A percentile compares a stretch with the other conserved stretches of the same genome.
These are phyloP conservation scores for Vidua macroura DNA, from an alignment of 2,113 vertebrate genomes.

Conservation along the genomic window DNA sequence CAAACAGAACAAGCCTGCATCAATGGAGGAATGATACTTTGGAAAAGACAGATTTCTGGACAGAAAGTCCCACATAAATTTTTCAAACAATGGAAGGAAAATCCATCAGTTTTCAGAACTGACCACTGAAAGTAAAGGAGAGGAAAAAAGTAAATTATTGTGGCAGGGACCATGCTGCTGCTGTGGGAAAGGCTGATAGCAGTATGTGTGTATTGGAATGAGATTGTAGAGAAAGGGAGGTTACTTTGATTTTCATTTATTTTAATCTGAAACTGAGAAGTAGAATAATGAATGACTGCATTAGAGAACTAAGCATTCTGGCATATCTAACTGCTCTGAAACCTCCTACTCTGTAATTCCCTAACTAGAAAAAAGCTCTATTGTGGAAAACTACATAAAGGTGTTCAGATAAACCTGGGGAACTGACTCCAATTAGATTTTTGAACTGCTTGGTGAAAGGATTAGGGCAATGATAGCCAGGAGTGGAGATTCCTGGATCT, in stretches of 20 bases:
- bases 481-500: not conserved
- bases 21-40: not conserved
- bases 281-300: not conserved
- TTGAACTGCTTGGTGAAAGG: not conserved
- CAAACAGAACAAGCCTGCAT: not conserved
- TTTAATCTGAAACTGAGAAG: not conserved
- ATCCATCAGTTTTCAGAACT: not conserved
- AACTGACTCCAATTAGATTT: not conserved
- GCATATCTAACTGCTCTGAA: not conserved
- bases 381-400: not conserved
- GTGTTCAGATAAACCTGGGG: not conserved
- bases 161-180: not conserved
- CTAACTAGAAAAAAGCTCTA: not conserved
- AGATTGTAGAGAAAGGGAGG: not conserved
- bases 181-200: not conserved
- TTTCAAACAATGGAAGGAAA: not conserved
- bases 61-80: not conserved
- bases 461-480: not conserved
- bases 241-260: not conserved
- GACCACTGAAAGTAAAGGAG: not conserved
- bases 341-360: not conserved
- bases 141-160: not conserved
- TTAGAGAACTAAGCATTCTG: not conserved
- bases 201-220: not conserved
- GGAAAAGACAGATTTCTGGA: not conserved